Percentiles rank a stretch among this genome's conserved stretches.
Evolutionary conservation across 2,888 invertebrate genomes (phyloP).

Genomic region (Panzeria rudis): DNA sequence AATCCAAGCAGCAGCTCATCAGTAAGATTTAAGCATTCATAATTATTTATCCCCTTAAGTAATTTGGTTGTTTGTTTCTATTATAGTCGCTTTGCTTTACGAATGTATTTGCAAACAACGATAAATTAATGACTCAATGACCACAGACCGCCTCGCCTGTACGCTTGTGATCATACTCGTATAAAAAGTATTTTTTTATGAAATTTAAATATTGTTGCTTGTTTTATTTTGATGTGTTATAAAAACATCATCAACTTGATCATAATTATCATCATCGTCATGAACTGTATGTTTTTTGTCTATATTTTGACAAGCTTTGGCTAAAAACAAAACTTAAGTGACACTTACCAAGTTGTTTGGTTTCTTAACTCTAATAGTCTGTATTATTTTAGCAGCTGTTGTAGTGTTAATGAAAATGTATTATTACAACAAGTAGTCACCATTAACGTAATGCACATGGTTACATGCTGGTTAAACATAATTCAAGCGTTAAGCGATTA

Average conservation of each 20-base stretch:
- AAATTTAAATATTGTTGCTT: conserved; percentile 15
- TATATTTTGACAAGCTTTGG: conserved; percentile 25
- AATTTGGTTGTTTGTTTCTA: not conserved
- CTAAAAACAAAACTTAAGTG: conserved; percentile 13
- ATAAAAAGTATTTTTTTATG: not conserved
- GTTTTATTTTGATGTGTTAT: conserved; percentile 19
- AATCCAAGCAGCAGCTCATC: conserved; percentile 5
- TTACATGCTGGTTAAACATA: conserved; percentile 9
- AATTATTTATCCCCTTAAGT: conserved; percentile 21
- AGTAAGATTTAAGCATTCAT: not conserved
- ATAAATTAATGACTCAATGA: conserved; percentile 27
- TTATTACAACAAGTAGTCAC: conserved; percentile 14
- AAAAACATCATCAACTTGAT: conserved; percentile 23
- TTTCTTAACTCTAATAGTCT: not conserved
- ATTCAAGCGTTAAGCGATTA: conserved; percentile 30
- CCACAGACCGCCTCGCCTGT: not conserved
- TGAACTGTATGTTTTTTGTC: not conserved
- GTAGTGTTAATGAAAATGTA: conserved; percentile 50
- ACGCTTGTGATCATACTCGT: not conserved
- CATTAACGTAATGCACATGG: not conserved
- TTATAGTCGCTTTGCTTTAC: not conserved
- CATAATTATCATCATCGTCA: conserved; percentile 17
- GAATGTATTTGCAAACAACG: conserved; percentile 5
- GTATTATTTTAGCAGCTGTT: conserved; percentile 23
- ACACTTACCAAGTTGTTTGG: conserved; percentile 5